Conservation (phyloP, 2,113 vertebrate species). For the Ceyx cyanopectus region DNA sequence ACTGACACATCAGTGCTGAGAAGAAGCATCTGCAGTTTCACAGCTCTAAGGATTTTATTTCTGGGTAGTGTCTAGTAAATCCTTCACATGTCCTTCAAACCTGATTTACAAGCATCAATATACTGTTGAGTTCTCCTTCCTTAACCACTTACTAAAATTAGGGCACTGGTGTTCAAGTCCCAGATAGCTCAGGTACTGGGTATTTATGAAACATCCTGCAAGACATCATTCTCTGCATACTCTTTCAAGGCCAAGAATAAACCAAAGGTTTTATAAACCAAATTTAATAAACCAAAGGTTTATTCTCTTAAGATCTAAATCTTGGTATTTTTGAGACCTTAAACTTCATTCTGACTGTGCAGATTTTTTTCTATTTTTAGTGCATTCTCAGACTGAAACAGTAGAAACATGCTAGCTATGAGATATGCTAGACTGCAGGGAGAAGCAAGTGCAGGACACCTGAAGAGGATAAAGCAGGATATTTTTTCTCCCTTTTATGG, state of each 20-base stretch:
- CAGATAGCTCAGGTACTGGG: background rate
- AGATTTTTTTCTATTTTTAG: background rate
- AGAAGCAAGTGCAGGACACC: background rate
- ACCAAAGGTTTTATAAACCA: background rate
- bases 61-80: constrained; percentile 53
- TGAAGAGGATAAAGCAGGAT: background rate
- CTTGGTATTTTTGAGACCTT: background rate
- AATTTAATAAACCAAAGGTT: background rate
- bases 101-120: constrained; percentile 39
- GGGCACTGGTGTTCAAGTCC: background rate
- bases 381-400: background rate
- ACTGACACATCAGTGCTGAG: background rate
- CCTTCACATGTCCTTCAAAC: constrained; percentile 35
- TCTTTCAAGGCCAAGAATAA: background rate
- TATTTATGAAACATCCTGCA: background rate
- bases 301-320: background rate
- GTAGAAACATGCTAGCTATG: background rate
- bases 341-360: background rate
- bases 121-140: background rate
- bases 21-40: background rate
- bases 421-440: background rate
- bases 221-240: background rate
- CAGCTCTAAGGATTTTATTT: constrained; percentile 39
- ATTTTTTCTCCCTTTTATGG: background rate
- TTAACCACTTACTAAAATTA: constrained; percentile 4